phyloP scores from a whole-genome alignment of 2,888 invertebrate genomes.

The Thalpophila matura region DNA sequence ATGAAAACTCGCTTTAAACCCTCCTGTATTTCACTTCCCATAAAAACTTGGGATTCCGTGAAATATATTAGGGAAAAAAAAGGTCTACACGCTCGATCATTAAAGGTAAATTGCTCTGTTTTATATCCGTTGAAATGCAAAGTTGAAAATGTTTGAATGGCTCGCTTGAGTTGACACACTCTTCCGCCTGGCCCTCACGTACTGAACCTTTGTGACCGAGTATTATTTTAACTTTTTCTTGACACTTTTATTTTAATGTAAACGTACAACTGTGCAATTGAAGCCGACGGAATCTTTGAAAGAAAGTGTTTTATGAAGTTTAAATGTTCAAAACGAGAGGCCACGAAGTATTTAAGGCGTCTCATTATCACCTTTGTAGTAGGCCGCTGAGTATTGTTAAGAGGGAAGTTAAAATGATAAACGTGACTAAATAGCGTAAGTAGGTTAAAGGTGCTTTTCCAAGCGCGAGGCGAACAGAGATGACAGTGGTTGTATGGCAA shows the following conservation, averaged over 20 bases:
- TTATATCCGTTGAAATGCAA: constrained; percentile 84
- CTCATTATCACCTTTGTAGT: constrained; percentile 50
- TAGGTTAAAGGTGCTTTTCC: too few species aligned
- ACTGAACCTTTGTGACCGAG: constrained; percentile 46
- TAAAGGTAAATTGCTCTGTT: constrained; percentile 86
- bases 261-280: constrained; percentile 24
- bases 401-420: constrained; percentile 9
- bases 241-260: constrained; percentile 64
- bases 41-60: constrained; percentile 86
- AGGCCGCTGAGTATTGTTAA: constrained; percentile 10
- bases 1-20: constrained; percentile 85
- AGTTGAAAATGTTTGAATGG: constrained; percentile 79
- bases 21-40: constrained; percentile 84
- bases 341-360: constrained; percentile 42
- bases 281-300: constrained; percentile 21
- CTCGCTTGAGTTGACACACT: constrained; percentile 69
- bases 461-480: too few species aligned
- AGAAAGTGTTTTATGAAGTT: constrained; percentile 43
- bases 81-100: constrained; percentile 85
- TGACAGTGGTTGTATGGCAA: too few species aligned
- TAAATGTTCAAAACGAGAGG: constrained; percentile 28
- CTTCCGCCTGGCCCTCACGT: constrained; percentile 52
- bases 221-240: constrained; percentile 52
- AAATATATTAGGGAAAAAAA: constrained; percentile 85
- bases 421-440: constrained; percentile 8